Evolutionary conservation across 1,140 invertebrate genomes (phyloP).

Genomic region (Agrypnia vestita): DNA sequence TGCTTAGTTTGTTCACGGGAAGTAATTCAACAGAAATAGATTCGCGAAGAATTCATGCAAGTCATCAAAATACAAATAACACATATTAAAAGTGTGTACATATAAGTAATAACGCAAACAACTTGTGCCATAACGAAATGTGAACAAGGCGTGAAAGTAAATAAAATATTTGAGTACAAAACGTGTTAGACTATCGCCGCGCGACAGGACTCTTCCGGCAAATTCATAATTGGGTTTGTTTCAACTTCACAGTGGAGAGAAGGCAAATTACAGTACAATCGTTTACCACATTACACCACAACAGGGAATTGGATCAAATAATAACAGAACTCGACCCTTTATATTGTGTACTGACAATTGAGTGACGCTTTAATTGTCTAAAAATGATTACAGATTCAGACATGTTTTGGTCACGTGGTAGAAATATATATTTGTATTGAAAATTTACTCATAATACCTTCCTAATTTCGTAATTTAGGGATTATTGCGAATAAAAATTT

Average conservation of each 20-base stretch:
- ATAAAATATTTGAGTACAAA: conserved; percentile 37
- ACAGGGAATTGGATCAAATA: conserved; percentile 38
- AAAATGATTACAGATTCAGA: too few species aligned
- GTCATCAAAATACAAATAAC: neutral
- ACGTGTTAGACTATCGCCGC: conserved; percentile 31
- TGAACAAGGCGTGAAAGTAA: conserved; percentile 36
- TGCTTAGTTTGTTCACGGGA: too few species aligned
- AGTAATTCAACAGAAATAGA: neutral
- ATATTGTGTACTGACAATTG: too few species aligned
- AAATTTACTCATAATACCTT: too few species aligned
- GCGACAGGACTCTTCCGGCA: conserved; percentile 35
- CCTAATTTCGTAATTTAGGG: too few species aligned
- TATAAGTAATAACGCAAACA: neutral
- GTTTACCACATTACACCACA: conserved; percentile 39
- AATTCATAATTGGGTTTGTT: conserved; percentile 56
- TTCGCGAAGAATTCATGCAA: neutral
- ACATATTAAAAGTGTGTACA: neutral
- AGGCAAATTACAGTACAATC: conserved; percentile 11
- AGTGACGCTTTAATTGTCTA: too few species aligned
- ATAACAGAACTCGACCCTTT: too few species aligned
- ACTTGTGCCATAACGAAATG: neutral
- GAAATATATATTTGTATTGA: too few species aligned
- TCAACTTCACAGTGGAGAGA: conserved; percentile 43
- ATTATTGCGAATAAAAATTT: too few species aligned
- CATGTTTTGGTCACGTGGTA: too few species aligned